Base-by-base conservation (phyloP, 2,113 vertebrate species). In the Boulengeromyrus knoepffleri region DNA sequence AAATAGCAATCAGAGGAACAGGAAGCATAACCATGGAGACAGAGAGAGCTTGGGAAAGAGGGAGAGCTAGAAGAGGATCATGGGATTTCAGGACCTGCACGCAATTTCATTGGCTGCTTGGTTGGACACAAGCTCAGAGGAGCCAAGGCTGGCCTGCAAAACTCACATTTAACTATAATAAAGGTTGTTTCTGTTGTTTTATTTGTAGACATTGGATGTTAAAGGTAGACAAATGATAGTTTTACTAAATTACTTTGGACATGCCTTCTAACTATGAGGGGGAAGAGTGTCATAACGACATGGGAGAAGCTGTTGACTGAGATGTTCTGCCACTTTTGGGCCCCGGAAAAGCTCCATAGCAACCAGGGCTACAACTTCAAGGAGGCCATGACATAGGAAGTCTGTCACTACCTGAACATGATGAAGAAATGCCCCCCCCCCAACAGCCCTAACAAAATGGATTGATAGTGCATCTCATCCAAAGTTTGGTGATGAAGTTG, bases 1-100 rank as follows among this genome's bases (percentile, higher is more conserved):
- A 92, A 92, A 92, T 90, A 49, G 91, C 91, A 85, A 90, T 92
- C n/a, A 91, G 80, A 84, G 85, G 52, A 84, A 90, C 88, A 91
- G 91, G 92, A 92, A 92, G 89, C 90, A 56, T 88, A 92, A 89
- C 90, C 52, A 87, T 80, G 58, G 52, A 85, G 91, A 77, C 19
- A 12, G 83, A n/a, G 21, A 46, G 45, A 45, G 77, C 77, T 83
- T 46, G 58, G 77, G 42, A 85, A n/a, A 10, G n/a, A 62, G 21
- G 52, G 52, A 42, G 87, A 90, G 77, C 49, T 31, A n/a, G 80
- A 91, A 46, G 84, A 62, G 88, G 56, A 52, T 8, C 88, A 39
- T 92, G 80, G 90, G 89, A 39, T 90, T 74, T 89, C 53, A 24
- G 56, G n/a, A 10, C 52, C 74, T 27, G 39, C 47, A 24, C 7